Percentiles rank a stretch among this genome's conserved stretches.
These are phyloP conservation scores for Pachyrhynchus sulphureomaculatus DNA, from an alignment of 1,140 invertebrate genomes.

Conservation along the genomic window DNA sequence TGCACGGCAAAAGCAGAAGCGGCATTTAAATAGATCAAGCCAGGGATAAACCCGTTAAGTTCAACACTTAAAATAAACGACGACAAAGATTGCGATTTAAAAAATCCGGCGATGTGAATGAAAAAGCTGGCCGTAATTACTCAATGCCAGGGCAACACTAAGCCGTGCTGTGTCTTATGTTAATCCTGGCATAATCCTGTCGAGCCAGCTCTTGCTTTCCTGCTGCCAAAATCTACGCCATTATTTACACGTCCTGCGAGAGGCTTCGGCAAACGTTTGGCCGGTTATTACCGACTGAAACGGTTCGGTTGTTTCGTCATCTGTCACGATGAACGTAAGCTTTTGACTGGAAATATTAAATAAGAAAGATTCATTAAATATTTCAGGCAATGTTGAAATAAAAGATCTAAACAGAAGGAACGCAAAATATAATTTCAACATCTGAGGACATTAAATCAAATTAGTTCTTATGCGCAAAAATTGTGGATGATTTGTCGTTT, in stretches of 20 bases:
- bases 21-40: conserved; percentile 34
- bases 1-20: conserved; percentile 5
- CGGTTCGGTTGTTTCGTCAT: conserved; percentile 38
- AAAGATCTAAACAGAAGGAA: too few relatives aligned
- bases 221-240: conserved; percentile 39
- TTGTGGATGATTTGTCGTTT: too few relatives aligned
- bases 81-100: conserved; percentile 47
- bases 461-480: too few relatives aligned
- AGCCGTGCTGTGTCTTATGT: conserved; percentile 52
- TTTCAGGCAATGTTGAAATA: too few relatives aligned
- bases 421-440: too few relatives aligned
- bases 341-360: conserved; percentile 13
- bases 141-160: conserved; percentile 50
- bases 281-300: conserved; percentile 40
- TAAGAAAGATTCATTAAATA: too few relatives aligned
- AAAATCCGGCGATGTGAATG: conserved; percentile 38
- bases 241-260: conserved; percentile 42
- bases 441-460: too few relatives aligned
- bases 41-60: conserved; percentile 35
- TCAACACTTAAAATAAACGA: conserved; percentile 48
- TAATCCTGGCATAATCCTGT: conserved; percentile 51
- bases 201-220: conserved; percentile 47
- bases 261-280: conserved; percentile 17
- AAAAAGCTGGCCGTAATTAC: conserved; percentile 48
- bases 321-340: conserved; percentile 36